Base-by-base conservation (phyloP, 2,888 invertebrate species). In the Disparrhopalites patrizii region DNA sequence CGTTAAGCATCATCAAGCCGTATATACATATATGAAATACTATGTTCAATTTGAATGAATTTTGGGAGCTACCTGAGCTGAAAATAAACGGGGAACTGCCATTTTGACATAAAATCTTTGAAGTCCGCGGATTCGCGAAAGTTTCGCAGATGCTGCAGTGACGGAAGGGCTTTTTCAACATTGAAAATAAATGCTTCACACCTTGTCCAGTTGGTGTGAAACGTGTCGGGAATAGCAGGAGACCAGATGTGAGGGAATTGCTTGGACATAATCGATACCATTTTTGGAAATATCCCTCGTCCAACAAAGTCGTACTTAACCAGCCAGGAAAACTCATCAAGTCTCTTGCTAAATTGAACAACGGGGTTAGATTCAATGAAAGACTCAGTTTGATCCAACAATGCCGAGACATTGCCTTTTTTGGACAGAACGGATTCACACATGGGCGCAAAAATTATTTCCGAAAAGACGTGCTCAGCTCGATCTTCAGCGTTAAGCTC, bases 41-140 rank as follows among this genome's bases (percentile, higher is more conserved):
- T 18, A 10, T 8, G 4, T 13, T 36, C 18, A 3, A 60, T 47
- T 43, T 18, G 31, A 51, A 18, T 31, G 2, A 52, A 20, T 30
- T 27, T 18, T 47, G 33, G 60, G 47, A 13, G 66, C 67, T 73
- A 83, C 83, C 84, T 85, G 73, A 93, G 91, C 81, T 96, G 95
- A 79, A 93, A 96, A 80, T 97, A 97, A n/a, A 97, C 94, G 13
- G 93, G 91, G 58, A 96, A 82, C 80, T 95, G 96, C 91, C 95
- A 97, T 75, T 91, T 87, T 71, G 86, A 86, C 73, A 91, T 85
- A 77, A 93, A 92, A 70, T 85, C 86, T 76, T 86, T 86, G 77
- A 90, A 93, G 70, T 57, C 62, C 31, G 67, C 60, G 5, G 68
- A 68, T n/a, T 69, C 66, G 27, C 75, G 28, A 60, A 75, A 75